These are phyloP conservation scores for Tokudaia tokunoshimensis DNA, from an alignment of 2,797 vertebrate genomes.

Conservation along the genomic window DNA sequence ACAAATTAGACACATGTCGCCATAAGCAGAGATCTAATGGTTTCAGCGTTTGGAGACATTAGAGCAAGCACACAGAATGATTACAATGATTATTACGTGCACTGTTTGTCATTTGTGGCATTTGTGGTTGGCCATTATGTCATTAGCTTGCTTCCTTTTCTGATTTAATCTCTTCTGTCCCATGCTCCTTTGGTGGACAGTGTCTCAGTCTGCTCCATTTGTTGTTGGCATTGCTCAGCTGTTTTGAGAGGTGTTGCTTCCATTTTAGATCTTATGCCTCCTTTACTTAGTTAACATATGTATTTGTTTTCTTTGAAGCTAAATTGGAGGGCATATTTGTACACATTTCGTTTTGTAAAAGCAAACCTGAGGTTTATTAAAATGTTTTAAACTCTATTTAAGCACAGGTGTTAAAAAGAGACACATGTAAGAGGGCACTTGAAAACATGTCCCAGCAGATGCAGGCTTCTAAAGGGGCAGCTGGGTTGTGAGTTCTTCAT, in stretches of 20 bases:
- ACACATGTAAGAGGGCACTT: neutral
- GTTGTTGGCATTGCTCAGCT: conserved; percentile 36
- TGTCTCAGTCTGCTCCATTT: conserved; percentile 60
- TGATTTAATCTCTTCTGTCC: conserved; percentile 78
- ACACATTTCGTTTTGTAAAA: neutral
- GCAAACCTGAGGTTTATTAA: neutral
- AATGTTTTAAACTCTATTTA: neutral
- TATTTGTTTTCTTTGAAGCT: conserved; percentile 27
- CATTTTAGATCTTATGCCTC: conserved; percentile 34
- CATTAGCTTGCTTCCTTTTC: conserved; percentile 79
- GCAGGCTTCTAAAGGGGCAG: neutral
- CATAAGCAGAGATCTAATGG: conserved; percentile 51
- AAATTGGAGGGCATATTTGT: conserved; percentile 32
- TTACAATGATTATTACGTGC: conserved; percentile 14
- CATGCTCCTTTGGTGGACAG: conserved; percentile 58
- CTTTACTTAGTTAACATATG: neutral
- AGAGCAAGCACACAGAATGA: conserved; percentile 53
- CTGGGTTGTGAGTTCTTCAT: neutral
- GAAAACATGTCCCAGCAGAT: neutral
- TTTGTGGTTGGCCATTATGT: conserved; percentile 75
- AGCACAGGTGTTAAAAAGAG: neutral
- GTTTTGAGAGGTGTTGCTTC: conserved; percentile 57
- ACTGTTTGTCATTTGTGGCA: conserved; percentile 79
- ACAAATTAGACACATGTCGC: conserved; percentile 51
- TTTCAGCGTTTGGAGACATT: conserved; percentile 50